A percentile compares a stretch with the other conserved stretches of the same genome.
Evolutionary conservation across 2,113 vertebrate genomes (phyloP).

Genomic region (Leptobrachium ailaonicum): DNA sequence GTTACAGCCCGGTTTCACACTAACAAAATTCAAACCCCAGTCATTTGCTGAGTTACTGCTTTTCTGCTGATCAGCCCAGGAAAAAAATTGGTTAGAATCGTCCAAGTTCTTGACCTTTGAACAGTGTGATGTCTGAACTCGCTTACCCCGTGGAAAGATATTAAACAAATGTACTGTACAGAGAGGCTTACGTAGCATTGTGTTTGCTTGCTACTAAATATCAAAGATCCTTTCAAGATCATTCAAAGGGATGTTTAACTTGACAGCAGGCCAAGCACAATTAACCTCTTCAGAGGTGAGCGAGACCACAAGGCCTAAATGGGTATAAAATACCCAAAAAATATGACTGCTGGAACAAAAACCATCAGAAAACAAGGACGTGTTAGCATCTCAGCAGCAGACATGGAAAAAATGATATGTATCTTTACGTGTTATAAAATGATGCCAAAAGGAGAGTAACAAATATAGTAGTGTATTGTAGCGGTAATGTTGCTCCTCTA

Average conservation of each 20-base stretch:
- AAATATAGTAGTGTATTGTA: too few relatives aligned
- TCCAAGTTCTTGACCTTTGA: constrained; percentile 2
- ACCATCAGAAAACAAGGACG: too few relatives aligned
- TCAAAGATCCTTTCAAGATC: constrained; percentile 1
- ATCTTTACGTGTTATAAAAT: too few relatives aligned
- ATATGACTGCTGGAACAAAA: too few relatives aligned
- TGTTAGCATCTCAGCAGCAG: too few relatives aligned
- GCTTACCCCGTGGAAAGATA: constrained; percentile 7
- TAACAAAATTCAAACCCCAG: background rate
- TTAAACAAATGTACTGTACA: background rate
- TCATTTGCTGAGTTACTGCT: background rate
- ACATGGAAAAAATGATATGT: too few relatives aligned
- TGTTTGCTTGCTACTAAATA: constrained; percentile 1
- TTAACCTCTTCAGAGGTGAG: background rate
- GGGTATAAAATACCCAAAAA: background rate
- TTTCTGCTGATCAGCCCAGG: background rate
- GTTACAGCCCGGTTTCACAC: background rate
- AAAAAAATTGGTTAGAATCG: background rate
- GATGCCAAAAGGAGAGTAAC: too few relatives aligned
- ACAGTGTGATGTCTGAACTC: background rate
- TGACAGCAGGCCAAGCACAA: background rate
- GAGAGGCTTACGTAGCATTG: background rate
- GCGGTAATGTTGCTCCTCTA: too few relatives aligned
- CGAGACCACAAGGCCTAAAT: background rate
- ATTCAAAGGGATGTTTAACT: background rate